phyloP scores from a whole-genome alignment of 2,113 vertebrate genomes.

The Channa maculata region DNA sequence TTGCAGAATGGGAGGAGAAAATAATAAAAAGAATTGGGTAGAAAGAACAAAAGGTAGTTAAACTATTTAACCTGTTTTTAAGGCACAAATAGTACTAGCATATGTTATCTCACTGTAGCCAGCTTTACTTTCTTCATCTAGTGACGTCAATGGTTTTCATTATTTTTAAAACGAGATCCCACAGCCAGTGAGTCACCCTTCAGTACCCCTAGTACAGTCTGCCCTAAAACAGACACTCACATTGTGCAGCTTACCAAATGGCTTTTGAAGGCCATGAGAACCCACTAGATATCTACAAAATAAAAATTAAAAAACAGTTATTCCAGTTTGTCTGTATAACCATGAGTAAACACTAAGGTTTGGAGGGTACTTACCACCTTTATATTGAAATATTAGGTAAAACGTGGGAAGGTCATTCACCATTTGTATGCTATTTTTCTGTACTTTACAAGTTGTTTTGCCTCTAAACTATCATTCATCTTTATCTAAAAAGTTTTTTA shows the following conservation, averaged over 20 bases:
- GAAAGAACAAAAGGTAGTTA: too few species aligned
- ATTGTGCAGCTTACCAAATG: background rate
- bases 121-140: background rate
- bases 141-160: background rate
- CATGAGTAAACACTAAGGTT: background rate
- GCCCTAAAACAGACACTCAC: background rate
- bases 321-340: background rate
- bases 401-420: slow-evolving; percentile 1
- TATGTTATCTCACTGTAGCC: background rate
- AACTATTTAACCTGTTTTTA: too few species aligned
- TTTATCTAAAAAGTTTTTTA: too few species aligned
- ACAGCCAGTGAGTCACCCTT: background rate
- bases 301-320: background rate
- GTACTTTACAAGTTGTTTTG: background rate
- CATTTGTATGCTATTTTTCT: background rate
- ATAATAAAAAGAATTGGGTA: background rate
- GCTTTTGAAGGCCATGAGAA: background rate
- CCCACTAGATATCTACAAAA: background rate
- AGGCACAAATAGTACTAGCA: too few species aligned
- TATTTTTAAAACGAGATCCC: background rate
- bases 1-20: background rate
- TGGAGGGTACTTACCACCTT: background rate
- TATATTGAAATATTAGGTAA: background rate
- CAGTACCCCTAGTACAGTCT: background rate
- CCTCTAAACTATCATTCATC: too few species aligned